These are phyloP conservation scores for Platycheirus rosarum DNA, from an alignment of 2,888 invertebrate genomes.

Conservation along the genomic window DNA sequence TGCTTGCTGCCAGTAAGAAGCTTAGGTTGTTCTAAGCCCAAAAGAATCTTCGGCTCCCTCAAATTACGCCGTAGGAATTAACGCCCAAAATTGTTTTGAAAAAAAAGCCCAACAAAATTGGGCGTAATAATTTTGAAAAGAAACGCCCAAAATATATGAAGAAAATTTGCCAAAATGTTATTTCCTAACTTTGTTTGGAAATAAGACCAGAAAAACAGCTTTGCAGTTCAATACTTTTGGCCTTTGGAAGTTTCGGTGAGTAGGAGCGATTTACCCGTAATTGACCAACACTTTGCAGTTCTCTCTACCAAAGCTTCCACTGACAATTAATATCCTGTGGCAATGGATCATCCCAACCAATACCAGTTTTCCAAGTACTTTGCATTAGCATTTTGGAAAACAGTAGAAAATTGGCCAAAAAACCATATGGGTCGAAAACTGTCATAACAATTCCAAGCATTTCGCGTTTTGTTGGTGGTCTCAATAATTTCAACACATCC, in stretches of 20 bases:
- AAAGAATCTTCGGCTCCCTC: constrained; percentile 9
- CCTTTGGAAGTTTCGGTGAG: background rate
- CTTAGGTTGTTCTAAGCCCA: background rate
- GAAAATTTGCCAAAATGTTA: no score
- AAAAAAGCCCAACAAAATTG: no score
- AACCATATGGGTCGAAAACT: constrained; percentile 75
- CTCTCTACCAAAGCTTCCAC: constrained; percentile 39
- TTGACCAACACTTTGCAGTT: background rate
- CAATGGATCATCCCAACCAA: constrained; percentile 61
- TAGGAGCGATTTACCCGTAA: background rate
- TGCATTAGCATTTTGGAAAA: constrained; percentile 46
- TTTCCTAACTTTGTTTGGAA: no score
- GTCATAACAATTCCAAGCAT: constrained; percentile 75
- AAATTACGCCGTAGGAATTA: no score
- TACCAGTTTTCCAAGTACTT: constrained; percentile 8
- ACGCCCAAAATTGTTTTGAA: no score
- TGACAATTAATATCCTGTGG: constrained; percentile 3
- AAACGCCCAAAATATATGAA: no score
- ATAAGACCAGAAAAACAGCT: no score
- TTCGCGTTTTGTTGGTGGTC: constrained; percentile 74
- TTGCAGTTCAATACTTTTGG: constrained; percentile 31
- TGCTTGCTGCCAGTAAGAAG: background rate
- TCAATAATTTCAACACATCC: constrained; percentile 20
- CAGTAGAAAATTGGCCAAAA: constrained; percentile 60
- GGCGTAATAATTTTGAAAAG: no score